A percentile compares a stretch with the other conserved stretches of the same genome.
Evolutionary conservation across 2,888 invertebrate genomes (phyloP).

Genomic region (Xanthia icteritia): DNA sequence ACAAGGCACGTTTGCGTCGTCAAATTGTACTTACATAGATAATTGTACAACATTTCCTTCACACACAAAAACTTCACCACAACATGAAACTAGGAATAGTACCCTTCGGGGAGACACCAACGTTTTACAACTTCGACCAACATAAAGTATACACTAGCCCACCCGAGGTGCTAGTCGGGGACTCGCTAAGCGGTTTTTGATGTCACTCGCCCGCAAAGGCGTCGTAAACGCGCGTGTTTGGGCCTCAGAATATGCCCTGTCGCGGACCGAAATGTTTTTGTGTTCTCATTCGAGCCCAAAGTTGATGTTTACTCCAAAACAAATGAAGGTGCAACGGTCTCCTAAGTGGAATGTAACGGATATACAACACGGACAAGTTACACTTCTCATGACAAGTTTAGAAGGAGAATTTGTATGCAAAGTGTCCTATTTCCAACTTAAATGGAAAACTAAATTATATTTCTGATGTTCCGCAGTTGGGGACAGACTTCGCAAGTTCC

Average conservation of each 20-base stretch:
- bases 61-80: constrained; percentile 70
- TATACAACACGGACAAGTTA: constrained; percentile 59
- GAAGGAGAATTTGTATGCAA: constrained; percentile 68
- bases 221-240: constrained; percentile 78
- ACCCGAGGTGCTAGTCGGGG: constrained; percentile 77
- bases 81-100: constrained; percentile 69
- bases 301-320: constrained; percentile 72
- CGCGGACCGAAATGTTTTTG: constrained; percentile 72
- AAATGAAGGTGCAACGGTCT: constrained; percentile 74
- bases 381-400: constrained; percentile 64
- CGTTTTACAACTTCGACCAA: constrained; percentile 75
- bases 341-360: constrained; percentile 65
- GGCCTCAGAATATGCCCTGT: constrained; percentile 65
- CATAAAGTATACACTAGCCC: constrained; percentile 75
- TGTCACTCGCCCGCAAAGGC: constrained; percentile 77
- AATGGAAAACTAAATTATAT: constrained; percentile 72
- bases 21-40: constrained; percentile 73
- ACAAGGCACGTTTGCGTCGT: constrained; percentile 68
- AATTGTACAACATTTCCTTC: constrained; percentile 69
- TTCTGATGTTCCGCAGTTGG: constrained; percentile 65
- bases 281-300: constrained; percentile 66
- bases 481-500: constrained; percentile 63
- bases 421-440: constrained; percentile 67
- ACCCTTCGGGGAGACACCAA: constrained; percentile 70
- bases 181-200: constrained; percentile 84